Conservation (phyloP, 2,797 vertebrate species). For the Pipistrellus pygmaeus region DNA sequence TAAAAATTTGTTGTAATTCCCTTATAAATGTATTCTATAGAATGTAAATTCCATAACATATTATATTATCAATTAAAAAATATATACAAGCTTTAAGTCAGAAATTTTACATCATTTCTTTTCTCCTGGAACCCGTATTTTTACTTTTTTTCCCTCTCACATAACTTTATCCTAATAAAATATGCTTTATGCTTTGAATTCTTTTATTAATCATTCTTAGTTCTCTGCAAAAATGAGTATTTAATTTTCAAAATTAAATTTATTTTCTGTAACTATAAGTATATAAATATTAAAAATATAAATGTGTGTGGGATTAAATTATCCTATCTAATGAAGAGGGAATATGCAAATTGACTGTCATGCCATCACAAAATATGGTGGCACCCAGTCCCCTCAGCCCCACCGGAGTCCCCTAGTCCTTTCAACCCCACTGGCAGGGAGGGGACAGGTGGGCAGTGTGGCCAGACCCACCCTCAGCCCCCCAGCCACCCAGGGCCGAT, state of each 20-base stretch:
- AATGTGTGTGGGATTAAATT: background rate
- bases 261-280: background rate
- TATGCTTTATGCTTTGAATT: background rate
- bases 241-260: background rate
- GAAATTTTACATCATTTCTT: background rate
- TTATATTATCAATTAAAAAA: slow-evolving; percentile 23
- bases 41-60: background rate
- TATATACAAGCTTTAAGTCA: background rate
- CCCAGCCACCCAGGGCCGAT: too few relatives aligned
- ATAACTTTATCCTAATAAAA: background rate
- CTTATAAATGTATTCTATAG: background rate
- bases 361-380: too few relatives aligned
- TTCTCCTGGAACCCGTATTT: background rate
- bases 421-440: too few relatives aligned
- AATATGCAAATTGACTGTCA: too few relatives aligned
- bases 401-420: too few relatives aligned
- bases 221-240: background rate
- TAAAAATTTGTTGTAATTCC: background rate
- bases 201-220: slow-evolving; percentile 25
- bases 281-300: background rate
- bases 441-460: too few relatives aligned
- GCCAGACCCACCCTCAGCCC: too few relatives aligned
- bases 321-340: too few relatives aligned
- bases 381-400: too few relatives aligned
- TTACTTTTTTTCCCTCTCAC: background rate